phyloP scores from a whole-genome alignment of 2,888 invertebrate species.

The Drosophila niveifrons region DNA sequence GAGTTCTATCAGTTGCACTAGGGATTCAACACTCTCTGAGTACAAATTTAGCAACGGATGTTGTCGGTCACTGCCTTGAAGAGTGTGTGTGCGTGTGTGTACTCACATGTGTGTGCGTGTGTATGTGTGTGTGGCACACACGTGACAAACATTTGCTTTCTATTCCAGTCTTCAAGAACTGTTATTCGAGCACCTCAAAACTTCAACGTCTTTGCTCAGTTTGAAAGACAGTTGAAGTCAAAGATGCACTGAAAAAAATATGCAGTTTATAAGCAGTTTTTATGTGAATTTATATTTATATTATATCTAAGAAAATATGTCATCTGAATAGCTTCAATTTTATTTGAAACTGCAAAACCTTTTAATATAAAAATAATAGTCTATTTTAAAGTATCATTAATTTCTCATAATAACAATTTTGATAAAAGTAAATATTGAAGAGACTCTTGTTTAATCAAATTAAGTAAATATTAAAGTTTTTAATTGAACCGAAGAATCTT shows the following conservation, averaged over 20 bases:
- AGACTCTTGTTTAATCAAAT: not conserved
- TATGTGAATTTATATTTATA: too few species aligned
- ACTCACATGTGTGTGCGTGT: conserved; percentile 4
- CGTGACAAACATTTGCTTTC: conserved; percentile 25
- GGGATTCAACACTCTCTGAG: conserved; percentile 19
- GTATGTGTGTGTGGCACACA: conserved; percentile 16
- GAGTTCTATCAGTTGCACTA: conserved; percentile 12
- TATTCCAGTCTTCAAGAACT: not conserved
- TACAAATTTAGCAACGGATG: conserved; percentile 48
- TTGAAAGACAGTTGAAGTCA: not conserved
- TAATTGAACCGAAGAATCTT: too few species aligned
- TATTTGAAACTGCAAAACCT: too few species aligned
- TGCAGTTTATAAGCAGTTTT: not conserved
- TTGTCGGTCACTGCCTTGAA: conserved; percentile 25
- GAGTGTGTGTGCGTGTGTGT: not conserved
- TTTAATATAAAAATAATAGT: too few species aligned
- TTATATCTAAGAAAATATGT: too few species aligned
- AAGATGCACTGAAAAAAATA: conserved; percentile 1
- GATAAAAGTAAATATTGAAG: not conserved
- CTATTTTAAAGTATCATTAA: not conserved
- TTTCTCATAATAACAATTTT: not conserved
- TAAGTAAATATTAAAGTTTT: not conserved
- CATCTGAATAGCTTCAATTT: too few species aligned
- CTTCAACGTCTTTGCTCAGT: not conserved
- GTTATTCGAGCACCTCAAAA: not conserved